A percentile compares a stretch with the other conserved stretches of the same genome.
Evolutionary conservation across 2,113 vertebrate species (phyloP).

Genomic region (Tupaia chinensis): DNA sequence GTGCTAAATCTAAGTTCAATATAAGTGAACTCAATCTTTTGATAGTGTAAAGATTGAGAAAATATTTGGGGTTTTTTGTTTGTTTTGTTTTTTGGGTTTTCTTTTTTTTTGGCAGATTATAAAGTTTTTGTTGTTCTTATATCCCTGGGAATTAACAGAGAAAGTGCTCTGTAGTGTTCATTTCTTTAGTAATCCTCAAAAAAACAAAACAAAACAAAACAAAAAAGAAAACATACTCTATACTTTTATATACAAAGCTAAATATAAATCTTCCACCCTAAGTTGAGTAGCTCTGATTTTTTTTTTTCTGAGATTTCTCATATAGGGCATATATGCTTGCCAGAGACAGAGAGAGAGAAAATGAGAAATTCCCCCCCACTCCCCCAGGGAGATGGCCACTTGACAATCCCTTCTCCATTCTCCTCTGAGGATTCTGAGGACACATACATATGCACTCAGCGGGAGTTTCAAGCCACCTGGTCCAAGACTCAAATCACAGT

Average conservation of each 20-base stretch:
- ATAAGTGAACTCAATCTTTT: not conserved
- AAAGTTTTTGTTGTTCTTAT: not conserved
- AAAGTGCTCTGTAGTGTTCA: not conserved
- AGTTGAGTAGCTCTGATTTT: not conserved
- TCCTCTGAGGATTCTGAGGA: too few relatives aligned
- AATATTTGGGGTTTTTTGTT: not conserved
- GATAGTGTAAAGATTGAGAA: not conserved
- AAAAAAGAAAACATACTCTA: conserved; percentile 36
- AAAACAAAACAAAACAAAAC: not conserved
- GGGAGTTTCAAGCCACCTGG: too few relatives aligned
- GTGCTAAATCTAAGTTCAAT: not conserved
- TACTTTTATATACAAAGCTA: conserved; percentile 40
- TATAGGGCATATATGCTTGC: too few relatives aligned
- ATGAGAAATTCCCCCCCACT: too few relatives aligned
- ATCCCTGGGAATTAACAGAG: not conserved
- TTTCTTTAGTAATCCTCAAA: conserved; percentile 32
- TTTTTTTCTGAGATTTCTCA: too few relatives aligned
- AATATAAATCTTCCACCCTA: conserved; percentile 39
- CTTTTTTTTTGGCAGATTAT: not conserved
- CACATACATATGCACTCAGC: too few relatives aligned
- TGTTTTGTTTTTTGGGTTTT: not conserved
- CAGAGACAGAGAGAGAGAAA: too few relatives aligned
- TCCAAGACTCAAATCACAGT: too few relatives aligned
- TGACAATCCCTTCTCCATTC: too few relatives aligned
- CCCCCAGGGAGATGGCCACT: too few relatives aligned